A percentile compares a stretch with the other conserved stretches of the same genome.
These are phyloP conservation scores for Glaucomys volans DNA, from an alignment of 2,113 vertebrate species.

Conservation along the genomic window DNA sequence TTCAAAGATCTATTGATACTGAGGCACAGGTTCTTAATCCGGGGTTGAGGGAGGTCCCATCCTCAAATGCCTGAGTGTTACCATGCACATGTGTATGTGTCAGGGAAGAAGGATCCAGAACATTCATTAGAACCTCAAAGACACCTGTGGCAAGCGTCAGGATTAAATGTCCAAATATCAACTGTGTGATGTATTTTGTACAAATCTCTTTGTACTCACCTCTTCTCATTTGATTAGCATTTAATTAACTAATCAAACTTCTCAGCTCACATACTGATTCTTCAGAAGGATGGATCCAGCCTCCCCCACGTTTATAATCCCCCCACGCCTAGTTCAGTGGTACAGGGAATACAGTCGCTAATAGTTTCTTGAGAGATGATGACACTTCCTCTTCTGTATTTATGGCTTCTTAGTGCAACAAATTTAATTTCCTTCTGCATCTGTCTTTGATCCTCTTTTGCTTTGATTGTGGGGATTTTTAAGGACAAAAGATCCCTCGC, in stretches of 20 bases:
- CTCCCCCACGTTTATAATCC: neutral
- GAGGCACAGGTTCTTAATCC: neutral
- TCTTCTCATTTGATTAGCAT: neutral
- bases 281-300: neutral
- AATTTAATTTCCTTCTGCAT: constrained; percentile 52
- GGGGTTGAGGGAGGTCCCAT: neutral
- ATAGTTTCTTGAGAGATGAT: constrained; percentile 39
- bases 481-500: constrained; percentile 24
- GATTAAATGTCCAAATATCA: neutral
- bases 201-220: neutral
- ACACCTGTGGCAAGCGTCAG: neutral
- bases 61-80: neutral
- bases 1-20: neutral
- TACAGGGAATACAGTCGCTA: neutral
- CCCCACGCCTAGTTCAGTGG: neutral
- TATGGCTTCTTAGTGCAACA: constrained; percentile 36
- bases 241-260: constrained; percentile 52
- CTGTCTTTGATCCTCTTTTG: constrained; percentile 21
- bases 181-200: neutral
- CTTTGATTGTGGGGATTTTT: constrained; percentile 27
- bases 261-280: neutral
- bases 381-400: constrained; percentile 42
- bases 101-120: neutral
- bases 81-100: neutral
- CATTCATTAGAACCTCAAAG: constrained; percentile 37